A percentile compares a stretch with the other conserved stretches of the same genome.
Conservation (phyloP, 2,888 invertebrate genomes). For the Bellardia pandia region DNA sequence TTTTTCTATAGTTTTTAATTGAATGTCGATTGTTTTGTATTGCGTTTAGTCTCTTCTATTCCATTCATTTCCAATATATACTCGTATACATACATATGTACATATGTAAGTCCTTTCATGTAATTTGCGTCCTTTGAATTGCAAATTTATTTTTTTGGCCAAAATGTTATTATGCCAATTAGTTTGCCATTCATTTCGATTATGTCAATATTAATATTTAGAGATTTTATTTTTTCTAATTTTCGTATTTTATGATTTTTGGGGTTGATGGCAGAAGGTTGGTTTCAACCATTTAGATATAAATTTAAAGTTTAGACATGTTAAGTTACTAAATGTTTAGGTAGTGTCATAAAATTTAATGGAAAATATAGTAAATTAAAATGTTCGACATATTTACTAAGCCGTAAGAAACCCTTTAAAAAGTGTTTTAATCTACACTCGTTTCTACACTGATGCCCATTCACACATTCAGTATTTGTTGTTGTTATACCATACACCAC, state of each 20-base stretch:
- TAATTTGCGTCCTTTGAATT: constrained; percentile 26
- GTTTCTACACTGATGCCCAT: too few species aligned
- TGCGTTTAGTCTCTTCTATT: neutral
- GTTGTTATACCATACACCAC: too few species aligned
- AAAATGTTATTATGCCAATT: constrained; percentile 51
- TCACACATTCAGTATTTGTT: too few species aligned
- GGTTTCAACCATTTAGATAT: too few species aligned
- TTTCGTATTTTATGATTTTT: neutral
- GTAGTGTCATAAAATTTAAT: too few species aligned
- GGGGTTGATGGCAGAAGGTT: neutral
- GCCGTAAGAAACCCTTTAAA: too few species aligned
- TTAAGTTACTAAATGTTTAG: too few species aligned
- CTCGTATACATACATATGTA: too few species aligned
- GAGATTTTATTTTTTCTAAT: neutral
- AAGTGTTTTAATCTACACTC: too few species aligned
- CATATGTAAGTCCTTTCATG: neutral
- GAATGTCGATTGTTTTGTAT: constrained; percentile 22
- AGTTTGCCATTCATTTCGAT: constrained; percentile 20
- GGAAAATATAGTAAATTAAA: too few species aligned
- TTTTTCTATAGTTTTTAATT: constrained; percentile 42
- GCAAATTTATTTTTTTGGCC: neutral
- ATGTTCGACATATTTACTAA: too few species aligned
- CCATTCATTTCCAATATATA: constrained; percentile 16
- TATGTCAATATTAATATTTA: neutral
- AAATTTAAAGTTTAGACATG: too few species aligned